Conservation (phyloP, 1,140 invertebrate genomes). For the Drosophila santomea region DNA sequence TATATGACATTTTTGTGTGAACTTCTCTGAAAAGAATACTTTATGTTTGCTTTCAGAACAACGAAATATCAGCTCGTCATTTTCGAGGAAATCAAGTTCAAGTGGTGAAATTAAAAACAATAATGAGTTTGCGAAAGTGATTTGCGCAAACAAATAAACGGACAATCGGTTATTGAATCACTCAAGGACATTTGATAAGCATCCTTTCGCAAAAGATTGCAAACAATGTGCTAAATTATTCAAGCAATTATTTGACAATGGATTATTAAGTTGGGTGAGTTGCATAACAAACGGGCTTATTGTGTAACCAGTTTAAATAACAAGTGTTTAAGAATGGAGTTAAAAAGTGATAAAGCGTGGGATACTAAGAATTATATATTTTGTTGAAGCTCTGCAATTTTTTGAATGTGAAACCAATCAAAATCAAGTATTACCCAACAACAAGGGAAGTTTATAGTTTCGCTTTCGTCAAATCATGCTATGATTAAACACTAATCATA, state of each 20-base stretch:
- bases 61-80: constrained; percentile 32
- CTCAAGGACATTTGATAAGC: constrained; percentile 17
- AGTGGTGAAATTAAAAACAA: constrained; percentile 63
- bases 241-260: neutral
- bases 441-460: neutral
- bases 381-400: neutral
- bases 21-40: neutral
- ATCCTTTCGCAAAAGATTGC: neutral
- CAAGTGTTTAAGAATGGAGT: too few species aligned
- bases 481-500: constrained; percentile 22
- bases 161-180: constrained; percentile 9
- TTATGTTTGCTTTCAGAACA: neutral
- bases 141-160: constrained; percentile 46
- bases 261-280: constrained; percentile 45
- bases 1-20: constrained; percentile 14
- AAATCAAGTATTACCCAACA: neutral
- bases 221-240: constrained; percentile 1
- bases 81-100: constrained; percentile 51
- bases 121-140: constrained; percentile 53
- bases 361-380: neutral
- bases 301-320: too few species aligned
- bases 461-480: neutral
- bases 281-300: constrained; percentile 29
- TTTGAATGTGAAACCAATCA: too few species aligned
- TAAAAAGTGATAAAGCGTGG: neutral